phyloP scores from a whole-genome alignment of 35 echinoderm and acorn worm species.

The Chiridota heheva region DNA sequence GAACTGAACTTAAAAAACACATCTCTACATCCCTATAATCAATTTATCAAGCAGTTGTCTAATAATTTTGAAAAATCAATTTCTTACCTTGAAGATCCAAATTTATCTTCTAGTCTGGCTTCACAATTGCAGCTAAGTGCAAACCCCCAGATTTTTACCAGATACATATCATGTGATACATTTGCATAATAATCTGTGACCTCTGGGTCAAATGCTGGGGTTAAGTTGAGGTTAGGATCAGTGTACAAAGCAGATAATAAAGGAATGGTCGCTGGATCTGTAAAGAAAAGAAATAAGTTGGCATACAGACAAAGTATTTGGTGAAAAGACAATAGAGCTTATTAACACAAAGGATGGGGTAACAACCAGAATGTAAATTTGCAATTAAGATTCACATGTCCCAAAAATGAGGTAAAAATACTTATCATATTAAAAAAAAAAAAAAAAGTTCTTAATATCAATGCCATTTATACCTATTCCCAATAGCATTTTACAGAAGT shows the following conservation, averaged over 20 bases:
- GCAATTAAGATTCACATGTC: too few relatives aligned
- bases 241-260: conserved; percentile 64
- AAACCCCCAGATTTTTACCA: conserved; percentile 79
- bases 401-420: background rate
- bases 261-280: conserved; percentile 79
- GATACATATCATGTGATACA: conserved; percentile 62
- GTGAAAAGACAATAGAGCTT: too few relatives aligned
- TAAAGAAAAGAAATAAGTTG: conserved; percentile 14
- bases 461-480: too few relatives aligned
- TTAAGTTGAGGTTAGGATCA: conserved; percentile 66
- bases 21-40: background rate
- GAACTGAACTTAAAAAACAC: too few relatives aligned
- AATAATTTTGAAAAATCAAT: background rate
- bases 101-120: conserved; percentile 79
- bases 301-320: too few relatives aligned
- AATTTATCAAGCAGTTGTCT: background rate
- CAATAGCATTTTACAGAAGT: too few relatives aligned
- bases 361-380: too few relatives aligned
- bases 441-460: too few relatives aligned
- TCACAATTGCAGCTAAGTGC: conserved; percentile 92
- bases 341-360: too few relatives aligned
- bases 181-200: conserved; percentile 70
- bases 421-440: too few relatives aligned
- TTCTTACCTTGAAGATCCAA: conserved; percentile 67
- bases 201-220: conserved; percentile 80